A percentile compares a stretch with the other conserved stretches of the same genome.
phyloP scores from a whole-genome alignment of 2,113 vertebrate species.

The Festucalex cinctus region DNA sequence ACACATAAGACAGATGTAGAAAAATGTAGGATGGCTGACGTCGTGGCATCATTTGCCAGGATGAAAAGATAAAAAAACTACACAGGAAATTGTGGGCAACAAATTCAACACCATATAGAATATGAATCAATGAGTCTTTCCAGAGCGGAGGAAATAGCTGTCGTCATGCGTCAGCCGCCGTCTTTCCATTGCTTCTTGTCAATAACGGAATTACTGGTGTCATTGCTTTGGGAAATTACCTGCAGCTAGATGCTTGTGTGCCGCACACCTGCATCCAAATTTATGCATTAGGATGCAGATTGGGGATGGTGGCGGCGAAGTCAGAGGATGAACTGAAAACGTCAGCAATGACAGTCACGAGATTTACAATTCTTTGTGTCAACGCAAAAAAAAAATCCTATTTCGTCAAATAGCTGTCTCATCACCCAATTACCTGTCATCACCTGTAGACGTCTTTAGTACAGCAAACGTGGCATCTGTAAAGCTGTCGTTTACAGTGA shows the following conservation, averaged over 20 bases:
- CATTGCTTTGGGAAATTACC: constrained; percentile 6
- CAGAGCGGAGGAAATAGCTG: constrained; percentile 19
- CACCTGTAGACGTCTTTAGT: too few relatives aligned
- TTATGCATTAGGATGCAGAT: not conserved
- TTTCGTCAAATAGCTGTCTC: too few relatives aligned
- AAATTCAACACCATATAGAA: constrained; percentile 26
- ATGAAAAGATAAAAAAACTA: not conserved
- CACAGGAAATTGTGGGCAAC: constrained; percentile 17
- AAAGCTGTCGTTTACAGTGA: not conserved
- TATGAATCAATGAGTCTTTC: constrained; percentile 47
- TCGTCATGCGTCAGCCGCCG: constrained; percentile 19
- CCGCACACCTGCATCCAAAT: not conserved
- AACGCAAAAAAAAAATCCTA: too few relatives aligned
- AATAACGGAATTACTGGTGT: not conserved
- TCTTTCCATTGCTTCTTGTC: constrained; percentile 4
- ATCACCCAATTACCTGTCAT: too few relatives aligned
- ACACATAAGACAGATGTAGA: constrained; percentile 15
- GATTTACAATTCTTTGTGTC: not conserved
- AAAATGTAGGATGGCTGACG: not conserved
- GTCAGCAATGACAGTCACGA: not conserved
- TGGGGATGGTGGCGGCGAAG: not conserved
- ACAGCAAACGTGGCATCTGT: not conserved
- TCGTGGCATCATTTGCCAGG: constrained; percentile 5
- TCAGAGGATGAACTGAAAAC: not conserved
- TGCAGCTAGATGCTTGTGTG: not conserved